Percentiles rank a stretch among this genome's conserved stretches.
These are phyloP conservation scores for Heteromurus nitidus DNA, from an alignment of 2,888 invertebrate species.

Conservation along the genomic window DNA sequence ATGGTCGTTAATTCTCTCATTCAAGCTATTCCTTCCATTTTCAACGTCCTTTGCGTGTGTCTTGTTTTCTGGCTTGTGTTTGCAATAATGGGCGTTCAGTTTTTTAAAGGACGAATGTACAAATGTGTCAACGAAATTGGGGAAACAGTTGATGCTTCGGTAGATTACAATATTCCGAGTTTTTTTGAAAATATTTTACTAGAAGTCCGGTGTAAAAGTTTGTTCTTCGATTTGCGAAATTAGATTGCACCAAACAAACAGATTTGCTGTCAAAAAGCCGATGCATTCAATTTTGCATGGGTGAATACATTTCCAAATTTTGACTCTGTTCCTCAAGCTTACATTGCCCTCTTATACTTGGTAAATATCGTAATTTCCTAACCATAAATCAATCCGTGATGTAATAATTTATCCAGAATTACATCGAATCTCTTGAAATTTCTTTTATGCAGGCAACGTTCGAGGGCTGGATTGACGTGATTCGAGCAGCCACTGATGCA, in stretches of 20 bases:
- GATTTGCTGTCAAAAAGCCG: constrained; percentile 74
- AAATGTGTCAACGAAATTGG: constrained; percentile 87
- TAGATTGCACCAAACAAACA: constrained; percentile 50
- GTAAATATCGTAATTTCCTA: no score
- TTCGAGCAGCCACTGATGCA: constrained; percentile 95
- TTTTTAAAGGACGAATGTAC: constrained; percentile 96
- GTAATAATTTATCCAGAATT: no score
- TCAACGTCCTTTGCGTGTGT: constrained; percentile 96
- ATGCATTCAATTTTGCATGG: constrained; percentile 86
- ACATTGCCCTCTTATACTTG: constrained; percentile 85
- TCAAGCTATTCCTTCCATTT: constrained; percentile 98
- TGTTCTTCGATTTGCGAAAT: not conserved
- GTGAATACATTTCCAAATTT: constrained; percentile 95
- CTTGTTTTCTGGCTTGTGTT: constrained; percentile 98
- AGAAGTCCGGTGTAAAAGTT: no score
- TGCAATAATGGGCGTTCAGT: constrained; percentile 98
- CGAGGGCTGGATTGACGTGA: constrained; percentile 98
- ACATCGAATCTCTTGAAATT: no score
- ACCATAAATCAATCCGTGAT: no score
- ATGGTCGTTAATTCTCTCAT: constrained; percentile 97
- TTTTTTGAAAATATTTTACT: no score
- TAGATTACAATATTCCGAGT: no score
- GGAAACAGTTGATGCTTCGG: constrained; percentile 34
- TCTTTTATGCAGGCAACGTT: constrained; percentile 85
- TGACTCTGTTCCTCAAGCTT: constrained; percentile 94